phyloP scores from a whole-genome alignment of 2,113 vertebrate species.

The Charadrius vociferus region DNA sequence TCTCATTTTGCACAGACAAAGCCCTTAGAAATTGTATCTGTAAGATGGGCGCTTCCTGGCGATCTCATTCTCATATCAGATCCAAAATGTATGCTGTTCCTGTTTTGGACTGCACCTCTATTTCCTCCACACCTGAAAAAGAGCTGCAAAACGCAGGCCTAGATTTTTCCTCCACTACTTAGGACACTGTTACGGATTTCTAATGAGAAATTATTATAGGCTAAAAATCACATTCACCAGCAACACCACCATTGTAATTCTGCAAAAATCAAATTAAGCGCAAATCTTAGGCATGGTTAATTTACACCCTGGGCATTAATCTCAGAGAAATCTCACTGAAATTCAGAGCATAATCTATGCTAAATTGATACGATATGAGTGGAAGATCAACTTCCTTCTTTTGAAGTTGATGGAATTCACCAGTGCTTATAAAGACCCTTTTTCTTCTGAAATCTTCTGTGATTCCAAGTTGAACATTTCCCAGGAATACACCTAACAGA shows the following conservation, averaged over 20 bases:
- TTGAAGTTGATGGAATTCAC: not conserved
- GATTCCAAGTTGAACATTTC: not conserved
- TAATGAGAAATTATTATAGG: not conserved
- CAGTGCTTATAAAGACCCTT: not conserved
- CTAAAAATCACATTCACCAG: not conserved
- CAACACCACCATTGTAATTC: not conserved
- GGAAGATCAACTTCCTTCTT: not conserved
- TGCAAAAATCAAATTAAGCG: not conserved
- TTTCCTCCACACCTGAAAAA: not conserved
- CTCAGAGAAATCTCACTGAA: not conserved
- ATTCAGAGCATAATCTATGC: not conserved
- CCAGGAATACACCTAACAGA: not conserved
- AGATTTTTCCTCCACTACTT: not conserved
- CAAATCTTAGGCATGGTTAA: not conserved
- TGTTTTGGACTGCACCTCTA: not conserved
- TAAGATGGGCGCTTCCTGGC: not conserved
- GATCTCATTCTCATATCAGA: not conserved
- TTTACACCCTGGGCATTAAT: not conserved
- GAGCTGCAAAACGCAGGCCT: not conserved
- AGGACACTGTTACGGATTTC: not conserved
- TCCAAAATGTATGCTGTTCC: not conserved
- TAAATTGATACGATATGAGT: not conserved
- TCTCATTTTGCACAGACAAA: not conserved
- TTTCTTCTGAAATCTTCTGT: not conserved
- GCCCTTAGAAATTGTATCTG: not conserved